Evolutionary conservation across 2,888 invertebrate genomes (phyloP).

Genomic region (Eupithecia centaureata): DNA sequence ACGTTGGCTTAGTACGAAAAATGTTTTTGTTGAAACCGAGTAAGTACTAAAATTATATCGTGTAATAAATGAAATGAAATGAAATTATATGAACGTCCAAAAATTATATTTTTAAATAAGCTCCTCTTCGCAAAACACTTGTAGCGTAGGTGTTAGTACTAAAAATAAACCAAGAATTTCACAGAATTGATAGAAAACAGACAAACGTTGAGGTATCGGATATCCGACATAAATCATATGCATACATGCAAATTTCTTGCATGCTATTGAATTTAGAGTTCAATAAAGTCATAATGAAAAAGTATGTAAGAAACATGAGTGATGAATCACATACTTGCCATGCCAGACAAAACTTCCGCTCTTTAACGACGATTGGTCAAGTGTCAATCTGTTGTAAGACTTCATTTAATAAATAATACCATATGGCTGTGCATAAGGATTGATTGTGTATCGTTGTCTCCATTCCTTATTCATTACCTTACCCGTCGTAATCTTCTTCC

Average conservation of each 20-base stretch:
- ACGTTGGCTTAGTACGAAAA: not conserved
- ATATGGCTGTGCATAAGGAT: not conserved
- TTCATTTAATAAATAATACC: conserved; percentile 37
- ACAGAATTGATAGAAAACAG: conserved; percentile 66
- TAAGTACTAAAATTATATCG: too few species aligned
- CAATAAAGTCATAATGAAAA: not conserved
- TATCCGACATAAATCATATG: conserved; percentile 60
- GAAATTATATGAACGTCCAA: conserved; percentile 36
- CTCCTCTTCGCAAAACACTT: conserved; percentile 35
- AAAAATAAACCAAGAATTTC: conserved; percentile 60
- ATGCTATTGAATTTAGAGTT: not conserved
- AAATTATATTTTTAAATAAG: conserved; percentile 46
- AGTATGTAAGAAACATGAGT: conserved; percentile 7
- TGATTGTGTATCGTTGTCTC: not conserved
- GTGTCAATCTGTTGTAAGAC: conserved; percentile 46
- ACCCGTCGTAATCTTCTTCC: not conserved
- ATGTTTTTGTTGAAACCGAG: too few species aligned
- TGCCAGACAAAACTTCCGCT: conserved; percentile 40
- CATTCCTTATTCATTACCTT: not conserved
- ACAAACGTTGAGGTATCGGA: conserved; percentile 56
- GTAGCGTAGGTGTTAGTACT: conserved; percentile 41
- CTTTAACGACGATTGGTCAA: conserved; percentile 45
- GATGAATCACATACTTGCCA: conserved; percentile 44
- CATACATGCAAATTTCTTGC: conserved; percentile 55
- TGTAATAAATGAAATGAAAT: too few species aligned